Base-by-base conservation (phyloP, 92 coral and sea anemone species). In the Palythoa heliodiscus region DNA sequence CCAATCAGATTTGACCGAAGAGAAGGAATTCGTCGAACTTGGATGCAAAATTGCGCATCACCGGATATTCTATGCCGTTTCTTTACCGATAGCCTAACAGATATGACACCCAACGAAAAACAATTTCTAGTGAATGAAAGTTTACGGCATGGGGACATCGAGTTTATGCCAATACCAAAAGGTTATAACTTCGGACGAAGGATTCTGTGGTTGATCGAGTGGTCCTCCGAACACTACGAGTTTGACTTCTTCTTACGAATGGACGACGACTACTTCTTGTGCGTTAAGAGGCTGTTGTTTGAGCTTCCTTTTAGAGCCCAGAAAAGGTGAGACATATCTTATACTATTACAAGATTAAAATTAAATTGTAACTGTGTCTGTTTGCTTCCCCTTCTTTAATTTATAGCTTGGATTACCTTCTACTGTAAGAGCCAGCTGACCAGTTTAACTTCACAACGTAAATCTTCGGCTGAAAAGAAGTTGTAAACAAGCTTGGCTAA, bases 241-340 rank as follows among this genome's bases (percentile, higher is more conserved):
- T 96, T 94, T 73, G 93, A 96, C 43, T 96, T 90, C 81, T 91
- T 94, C 78, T 83, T 96, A 25, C 87, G 99, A 85, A 89, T 94
- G 67, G 99, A 96, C 66, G 99, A 96, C 75, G 99, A 96, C 71
- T 96, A 96, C 23, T 96, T 96, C 72, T 83, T 96, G 61, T 96
- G 99, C 54, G 86, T 96, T 82, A 91, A 86, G 72, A 82, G 95
- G 66, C 83, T 96, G 83, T 29, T 94, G 66, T 88, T 86, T 52
- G 99, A 96, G 83, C 75, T 96, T 14, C 99, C 98, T 17, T 87
- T 83, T 61, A 84, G 96, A 67, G 60, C 84, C 29, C 73, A 78
- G 52, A 69, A 88, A 47, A 88, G 87, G 80, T 76, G 57, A 70
- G 81, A 6, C 25, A 12, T 55, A 3, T 55, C 16, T 55, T 12